These are phyloP conservation scores for Zaprionus camerounensis DNA, from an alignment of 1,140 invertebrate genomes.

Conservation along the genomic window DNA sequence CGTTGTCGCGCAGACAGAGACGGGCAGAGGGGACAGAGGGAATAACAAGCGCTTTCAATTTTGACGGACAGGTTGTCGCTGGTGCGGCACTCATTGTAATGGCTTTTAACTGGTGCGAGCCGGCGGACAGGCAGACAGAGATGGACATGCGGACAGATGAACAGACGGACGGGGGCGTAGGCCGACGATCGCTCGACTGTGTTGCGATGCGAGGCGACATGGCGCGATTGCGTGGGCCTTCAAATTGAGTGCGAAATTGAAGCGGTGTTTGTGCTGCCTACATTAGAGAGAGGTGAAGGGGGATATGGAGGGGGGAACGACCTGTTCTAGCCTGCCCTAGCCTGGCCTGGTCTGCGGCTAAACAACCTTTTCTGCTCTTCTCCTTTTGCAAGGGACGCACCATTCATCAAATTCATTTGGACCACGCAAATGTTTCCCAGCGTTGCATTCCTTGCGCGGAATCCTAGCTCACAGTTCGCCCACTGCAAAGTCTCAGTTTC, in stretches of 20 bases:
- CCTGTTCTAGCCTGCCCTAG: not conserved
- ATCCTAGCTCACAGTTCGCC: constrained; percentile 1
- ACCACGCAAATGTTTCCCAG: constrained; percentile 38
- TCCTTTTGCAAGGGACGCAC: constrained; percentile 15
- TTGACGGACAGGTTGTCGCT: constrained; percentile 40
- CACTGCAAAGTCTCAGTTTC: not conserved
- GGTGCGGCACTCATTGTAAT: constrained; percentile 34
- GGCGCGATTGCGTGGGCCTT: constrained; percentile 1
- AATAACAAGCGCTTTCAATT: constrained; percentile 19
- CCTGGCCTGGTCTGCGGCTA: not conserved
- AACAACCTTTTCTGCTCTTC: constrained; percentile 8
- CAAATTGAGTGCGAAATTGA: constrained; percentile 50
- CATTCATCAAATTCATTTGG: constrained; percentile 71
- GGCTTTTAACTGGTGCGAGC: constrained; percentile 41
- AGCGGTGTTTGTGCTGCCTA: constrained; percentile 20
- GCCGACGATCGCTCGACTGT: not conserved
- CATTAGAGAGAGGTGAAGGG: not conserved
- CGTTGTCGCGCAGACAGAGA: not conserved
- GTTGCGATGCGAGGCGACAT: not conserved
- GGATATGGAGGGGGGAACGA: not conserved
- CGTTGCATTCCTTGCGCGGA: constrained; percentile 30
- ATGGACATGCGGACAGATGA: not conserved
- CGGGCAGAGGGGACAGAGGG: not conserved
- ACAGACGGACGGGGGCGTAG: not conserved
- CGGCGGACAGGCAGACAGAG: not conserved